Conservation (phyloP, 2,113 vertebrate species). For the Leucopsar rothschildi region DNA sequence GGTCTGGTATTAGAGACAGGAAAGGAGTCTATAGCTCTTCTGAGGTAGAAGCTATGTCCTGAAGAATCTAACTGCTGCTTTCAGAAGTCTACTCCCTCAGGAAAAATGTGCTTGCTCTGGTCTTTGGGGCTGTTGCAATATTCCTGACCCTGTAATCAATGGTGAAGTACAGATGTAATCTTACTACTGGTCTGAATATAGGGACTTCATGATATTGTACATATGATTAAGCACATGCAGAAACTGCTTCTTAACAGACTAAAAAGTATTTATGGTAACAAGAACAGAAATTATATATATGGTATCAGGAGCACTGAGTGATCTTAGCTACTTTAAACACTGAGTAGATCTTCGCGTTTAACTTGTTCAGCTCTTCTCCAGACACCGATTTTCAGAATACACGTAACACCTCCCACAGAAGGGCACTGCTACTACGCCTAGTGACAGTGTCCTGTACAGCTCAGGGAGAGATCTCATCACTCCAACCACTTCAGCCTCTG, state of each 20-base stretch:
- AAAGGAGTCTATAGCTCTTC: not conserved
- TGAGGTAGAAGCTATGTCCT: not conserved
- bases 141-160: not conserved
- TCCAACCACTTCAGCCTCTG: not conserved
- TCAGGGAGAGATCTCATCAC: not conserved
- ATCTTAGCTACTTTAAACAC: not conserved
- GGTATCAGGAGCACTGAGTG: not conserved
- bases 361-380: not conserved
- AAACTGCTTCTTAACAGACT: not conserved
- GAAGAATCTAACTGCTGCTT: not conserved
- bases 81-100: constrained; percentile 15
- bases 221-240: not conserved
- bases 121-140: not conserved
- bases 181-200: not conserved
- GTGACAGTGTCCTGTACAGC: not conserved
- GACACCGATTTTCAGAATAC: not conserved
- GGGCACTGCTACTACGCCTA: not conserved
- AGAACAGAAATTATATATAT: not conserved
- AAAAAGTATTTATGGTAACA: not conserved
- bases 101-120: constrained; percentile 32
- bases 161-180: not conserved
- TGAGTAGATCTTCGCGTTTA: not conserved
- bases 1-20: not conserved
- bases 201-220: not conserved
- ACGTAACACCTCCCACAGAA: not conserved